Conservation (phyloP, 2,113 vertebrate genomes). For the Rhipidura dahli region DNA sequence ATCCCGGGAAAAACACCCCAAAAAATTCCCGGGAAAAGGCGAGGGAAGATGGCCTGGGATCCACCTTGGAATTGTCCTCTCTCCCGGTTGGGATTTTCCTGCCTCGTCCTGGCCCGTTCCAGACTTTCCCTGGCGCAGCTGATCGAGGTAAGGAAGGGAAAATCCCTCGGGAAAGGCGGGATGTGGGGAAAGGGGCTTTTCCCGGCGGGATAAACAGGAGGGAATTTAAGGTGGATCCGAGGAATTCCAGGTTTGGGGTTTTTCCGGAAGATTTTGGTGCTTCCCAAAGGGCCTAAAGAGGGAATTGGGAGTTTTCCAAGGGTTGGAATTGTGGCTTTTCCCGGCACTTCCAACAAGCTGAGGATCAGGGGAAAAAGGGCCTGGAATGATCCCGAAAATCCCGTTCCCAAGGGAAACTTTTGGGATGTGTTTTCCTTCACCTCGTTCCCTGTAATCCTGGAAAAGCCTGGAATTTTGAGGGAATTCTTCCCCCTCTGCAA, state of each 20-base stretch:
- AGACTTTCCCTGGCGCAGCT: conserved; percentile 21
- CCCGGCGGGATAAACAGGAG: too few relatives aligned
- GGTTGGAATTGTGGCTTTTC: neutral
- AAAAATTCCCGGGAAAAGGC: too few relatives aligned
- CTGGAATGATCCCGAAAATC: neutral
- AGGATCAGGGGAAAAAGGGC: neutral
- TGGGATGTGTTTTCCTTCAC: neutral
- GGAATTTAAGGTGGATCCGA: conserved; percentile 19
- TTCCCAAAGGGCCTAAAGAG: neutral
- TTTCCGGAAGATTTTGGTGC: neutral
- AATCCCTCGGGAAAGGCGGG: neutral
- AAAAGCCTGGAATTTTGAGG: rapidly evolving
- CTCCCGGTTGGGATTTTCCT: neutral
- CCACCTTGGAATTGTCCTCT: neutral
- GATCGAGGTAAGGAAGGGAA: conserved; percentile 26
- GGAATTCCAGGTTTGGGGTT: neutral
- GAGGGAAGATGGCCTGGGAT: conserved; percentile 54
- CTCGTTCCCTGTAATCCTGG: neutral
- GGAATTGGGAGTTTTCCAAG: neutral
- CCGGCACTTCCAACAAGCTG: neutral
- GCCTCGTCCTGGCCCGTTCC: conserved; percentile 3
- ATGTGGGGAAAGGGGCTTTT: rapidly evolving
- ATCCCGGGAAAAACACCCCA: too few relatives aligned
- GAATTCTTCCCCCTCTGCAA: neutral
- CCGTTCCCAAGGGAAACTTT: rapidly evolving